Base-by-base conservation (phyloP, 1,140 invertebrate species). In the Drosophila nigrodunni region DNA sequence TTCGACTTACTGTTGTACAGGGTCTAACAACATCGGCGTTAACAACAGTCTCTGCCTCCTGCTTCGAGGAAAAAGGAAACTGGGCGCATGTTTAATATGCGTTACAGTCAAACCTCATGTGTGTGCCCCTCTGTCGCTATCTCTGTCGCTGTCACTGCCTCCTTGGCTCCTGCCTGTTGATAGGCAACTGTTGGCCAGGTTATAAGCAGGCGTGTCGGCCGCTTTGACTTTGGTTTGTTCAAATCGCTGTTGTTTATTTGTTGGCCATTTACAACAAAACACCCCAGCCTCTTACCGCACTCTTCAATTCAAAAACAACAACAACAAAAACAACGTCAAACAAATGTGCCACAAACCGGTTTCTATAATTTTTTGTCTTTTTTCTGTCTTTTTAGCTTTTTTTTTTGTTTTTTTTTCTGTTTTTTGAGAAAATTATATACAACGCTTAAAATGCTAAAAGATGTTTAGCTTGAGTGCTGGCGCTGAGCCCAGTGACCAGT, bases 401-500 rank as follows among this genome's bases (percentile, higher is more conserved):
- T 58, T 74, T 78, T 72, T 75, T 50, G 18, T 39, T 18, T 57
- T 41, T 72, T 58, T 80, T 68, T 78, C 68, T 75, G 52, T 49
- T 74, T 78, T 72, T 46, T n/a, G 39, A 49, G 55, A 43, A 65
- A 69, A 75, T 76, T 82, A 68, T 64, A 69, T 83, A 74, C 69
- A 67, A 80, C 72, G 85, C 80, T 74, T 82, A 70, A 87, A 87
- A 87, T 88, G 80, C 65, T 87, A 89, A 87, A 80, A 88, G 83
- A 87, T 80, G 74, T 87, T 87, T 88, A 69, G 58, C 57, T 61
- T 57, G 61, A 70, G 74, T 46, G 61, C 64, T 69, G 69, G 68
- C 61, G 74, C 67, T 79, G 60, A 21, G 73, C 50, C 30, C 58
- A 13, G 37, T 25, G 21, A 43, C 25, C 41, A 54, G 61, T 55